A percentile compares a stretch with the other conserved stretches of the same genome.
These are phyloP conservation scores for Drosophila paucipuncta DNA, from an alignment of 2,888 invertebrate species.

Conservation along the genomic window DNA sequence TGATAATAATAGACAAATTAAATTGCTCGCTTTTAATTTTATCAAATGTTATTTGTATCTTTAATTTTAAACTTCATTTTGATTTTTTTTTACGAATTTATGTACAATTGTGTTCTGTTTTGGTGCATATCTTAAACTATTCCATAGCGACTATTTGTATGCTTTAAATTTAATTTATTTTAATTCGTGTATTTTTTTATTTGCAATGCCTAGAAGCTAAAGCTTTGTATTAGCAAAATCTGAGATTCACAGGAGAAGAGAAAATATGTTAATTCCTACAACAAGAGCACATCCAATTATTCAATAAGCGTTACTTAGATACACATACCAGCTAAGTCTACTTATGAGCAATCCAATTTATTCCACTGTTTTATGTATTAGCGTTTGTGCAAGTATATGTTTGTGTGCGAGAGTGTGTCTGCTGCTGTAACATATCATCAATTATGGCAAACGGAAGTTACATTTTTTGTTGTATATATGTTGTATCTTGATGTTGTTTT, in stretches of 20 bases:
- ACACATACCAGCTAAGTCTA: neutral
- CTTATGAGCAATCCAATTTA: constrained; percentile 5
- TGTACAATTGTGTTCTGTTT: neutral
- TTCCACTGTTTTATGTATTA: constrained; percentile 18
- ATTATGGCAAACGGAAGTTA: constrained; percentile 77
- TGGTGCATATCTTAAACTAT: neutral
- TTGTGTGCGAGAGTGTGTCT: constrained; percentile 1
- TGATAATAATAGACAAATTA: neutral
- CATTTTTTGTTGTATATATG: constrained; percentile 28
- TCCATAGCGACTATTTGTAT: neutral
- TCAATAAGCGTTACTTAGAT: neutral
- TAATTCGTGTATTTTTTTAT: rapidly evolving
- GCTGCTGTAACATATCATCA: constrained; percentile 64
- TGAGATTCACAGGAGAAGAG: neutral
- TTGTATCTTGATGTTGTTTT: constrained; percentile 64
- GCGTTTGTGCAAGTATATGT: constrained; percentile 1
- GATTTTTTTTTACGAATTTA: no score
- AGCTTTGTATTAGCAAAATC: neutral
- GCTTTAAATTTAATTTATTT: neutral
- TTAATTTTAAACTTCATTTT: neutral
- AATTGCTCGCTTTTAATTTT: neutral
- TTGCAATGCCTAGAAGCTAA: neutral
- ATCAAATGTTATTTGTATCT: neutral
- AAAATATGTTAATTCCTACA: neutral
- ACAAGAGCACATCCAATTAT: neutral